These are phyloP conservation scores for Andrena chrysosceles DNA, from an alignment of 2,888 invertebrate genomes.

Conservation along the genomic window DNA sequence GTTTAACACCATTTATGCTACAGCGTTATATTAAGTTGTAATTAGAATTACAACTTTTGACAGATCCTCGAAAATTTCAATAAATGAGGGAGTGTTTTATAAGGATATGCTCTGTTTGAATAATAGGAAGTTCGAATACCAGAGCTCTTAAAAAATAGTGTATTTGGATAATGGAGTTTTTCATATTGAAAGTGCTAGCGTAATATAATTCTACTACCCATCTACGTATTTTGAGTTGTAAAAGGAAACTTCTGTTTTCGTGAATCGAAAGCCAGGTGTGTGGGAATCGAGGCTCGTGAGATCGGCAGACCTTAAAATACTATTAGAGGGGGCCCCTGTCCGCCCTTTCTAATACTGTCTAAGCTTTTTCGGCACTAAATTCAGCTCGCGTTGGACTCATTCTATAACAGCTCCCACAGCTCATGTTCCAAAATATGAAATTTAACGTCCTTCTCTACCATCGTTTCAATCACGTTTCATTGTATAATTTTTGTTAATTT, in stretches of 20 bases:
- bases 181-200: too few relatives aligned
- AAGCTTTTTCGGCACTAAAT: constrained; percentile 16
- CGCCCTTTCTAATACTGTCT: constrained; percentile 26
- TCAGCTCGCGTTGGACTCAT: constrained; percentile 1
- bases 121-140: too few relatives aligned
- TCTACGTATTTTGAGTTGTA: constrained; percentile 24
- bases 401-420: background rate
- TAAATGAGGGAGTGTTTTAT: too few relatives aligned
- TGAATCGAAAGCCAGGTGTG: constrained; percentile 52
- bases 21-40: too few relatives aligned
- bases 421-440: background rate
- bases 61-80: too few relatives aligned
- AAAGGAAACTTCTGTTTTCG: constrained; percentile 42
- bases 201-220: constrained; percentile 9
- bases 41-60: too few relatives aligned
- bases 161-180: too few relatives aligned
- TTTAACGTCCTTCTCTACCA: background rate
- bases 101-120: too few relatives aligned
- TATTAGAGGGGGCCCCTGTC: constrained; percentile 31
- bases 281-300: constrained; percentile 42
- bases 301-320: constrained; percentile 47
- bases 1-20: too few relatives aligned
- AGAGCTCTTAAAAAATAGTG: too few relatives aligned
- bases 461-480: background rate
- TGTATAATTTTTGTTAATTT: too few relatives aligned